Conservation (phyloP, 1,140 invertebrate species). For the Acromyrmex charruanus region DNA sequence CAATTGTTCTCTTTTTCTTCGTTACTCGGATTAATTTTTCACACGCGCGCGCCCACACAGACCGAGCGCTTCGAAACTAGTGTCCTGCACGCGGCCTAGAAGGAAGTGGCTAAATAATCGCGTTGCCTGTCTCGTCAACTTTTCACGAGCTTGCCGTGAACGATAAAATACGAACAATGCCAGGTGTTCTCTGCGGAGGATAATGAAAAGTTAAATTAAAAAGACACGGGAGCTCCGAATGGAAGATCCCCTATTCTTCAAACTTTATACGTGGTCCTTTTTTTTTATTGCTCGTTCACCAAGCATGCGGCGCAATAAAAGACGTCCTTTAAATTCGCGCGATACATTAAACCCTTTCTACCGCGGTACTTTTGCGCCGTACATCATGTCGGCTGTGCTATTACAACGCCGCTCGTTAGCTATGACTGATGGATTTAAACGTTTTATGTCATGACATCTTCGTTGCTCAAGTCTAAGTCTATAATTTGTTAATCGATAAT, state of each 20-base stretch:
- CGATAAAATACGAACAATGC: slow-evolving; percentile 47
- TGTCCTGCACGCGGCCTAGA: not conserved
- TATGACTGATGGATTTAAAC: slow-evolving; percentile 23
- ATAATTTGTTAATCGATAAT: slow-evolving; percentile 15
- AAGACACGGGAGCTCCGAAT: not conserved
- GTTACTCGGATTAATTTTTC: slow-evolving; percentile 53
- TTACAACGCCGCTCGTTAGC: slow-evolving; percentile 1
- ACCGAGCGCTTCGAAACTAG: not conserved
- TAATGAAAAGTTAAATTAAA: slow-evolving; percentile 67
- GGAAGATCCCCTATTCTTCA: slow-evolving; percentile 19
- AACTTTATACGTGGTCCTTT: not conserved
- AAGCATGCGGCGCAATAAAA: slow-evolving; percentile 9
- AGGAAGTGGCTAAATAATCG: slow-evolving; percentile 55
- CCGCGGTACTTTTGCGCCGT: not conserved
- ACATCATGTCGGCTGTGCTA: slow-evolving; percentile 23
- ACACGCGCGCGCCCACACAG: slow-evolving; percentile 9
- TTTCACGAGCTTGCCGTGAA: slow-evolving; percentile 43
- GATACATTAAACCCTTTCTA: slow-evolving; percentile 24
- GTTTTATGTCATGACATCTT: not conserved
- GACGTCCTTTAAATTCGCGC: slow-evolving; percentile 36
- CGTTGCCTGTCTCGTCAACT: slow-evolving; percentile 48
- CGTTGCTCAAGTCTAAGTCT: not conserved
- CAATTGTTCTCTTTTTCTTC: slow-evolving; percentile 46
- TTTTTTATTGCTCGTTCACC: not conserved
- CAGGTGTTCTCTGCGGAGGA: not conserved